Conservation (phyloP, 1,140 invertebrate species). For the Drosophila parvula region DNA sequence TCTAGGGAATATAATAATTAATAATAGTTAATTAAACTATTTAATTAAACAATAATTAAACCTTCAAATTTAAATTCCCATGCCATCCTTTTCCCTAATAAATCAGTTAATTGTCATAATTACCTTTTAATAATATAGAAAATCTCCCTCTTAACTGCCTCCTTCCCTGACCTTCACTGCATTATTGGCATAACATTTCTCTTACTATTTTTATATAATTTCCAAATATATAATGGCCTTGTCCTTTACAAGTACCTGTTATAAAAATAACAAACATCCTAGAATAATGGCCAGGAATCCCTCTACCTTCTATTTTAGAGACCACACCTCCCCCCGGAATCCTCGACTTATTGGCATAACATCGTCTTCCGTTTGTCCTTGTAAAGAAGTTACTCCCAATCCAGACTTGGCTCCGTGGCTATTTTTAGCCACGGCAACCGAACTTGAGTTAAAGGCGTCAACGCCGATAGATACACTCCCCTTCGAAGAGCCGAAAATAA, state of each 20-base stretch:
- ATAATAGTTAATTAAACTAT: too few relatives aligned
- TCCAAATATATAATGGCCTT: slow-evolving; percentile 3
- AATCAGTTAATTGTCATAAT: neutral
- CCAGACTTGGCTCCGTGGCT: slow-evolving; percentile 15
- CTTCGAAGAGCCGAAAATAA: neutral
- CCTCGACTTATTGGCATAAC: slow-evolving; percentile 12
- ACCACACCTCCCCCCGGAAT: neutral
- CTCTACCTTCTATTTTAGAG: neutral
- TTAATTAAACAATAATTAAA: too few relatives aligned
- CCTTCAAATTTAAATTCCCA: too few relatives aligned
- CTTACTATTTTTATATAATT: neutral
- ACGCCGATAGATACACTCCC: slow-evolving; percentile 11
- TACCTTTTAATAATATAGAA: neutral
- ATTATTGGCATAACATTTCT: neutral
- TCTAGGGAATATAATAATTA: too few relatives aligned
- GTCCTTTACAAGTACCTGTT: neutral
- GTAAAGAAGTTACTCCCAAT: slow-evolving; percentile 9
- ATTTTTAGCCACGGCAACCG: slow-evolving; percentile 59
- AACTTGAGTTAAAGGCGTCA: slow-evolving; percentile 32
- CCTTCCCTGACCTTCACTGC: neutral
- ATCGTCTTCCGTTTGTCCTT: slow-evolving; percentile 19
- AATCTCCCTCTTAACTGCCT: neutral
- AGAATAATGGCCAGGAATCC: neutral
- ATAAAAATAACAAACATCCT: slow-evolving; percentile 13
- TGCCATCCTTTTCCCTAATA: too few relatives aligned